phyloP scores from a whole-genome alignment of 2,888 invertebrate genomes.

The Tridacna gigas region DNA sequence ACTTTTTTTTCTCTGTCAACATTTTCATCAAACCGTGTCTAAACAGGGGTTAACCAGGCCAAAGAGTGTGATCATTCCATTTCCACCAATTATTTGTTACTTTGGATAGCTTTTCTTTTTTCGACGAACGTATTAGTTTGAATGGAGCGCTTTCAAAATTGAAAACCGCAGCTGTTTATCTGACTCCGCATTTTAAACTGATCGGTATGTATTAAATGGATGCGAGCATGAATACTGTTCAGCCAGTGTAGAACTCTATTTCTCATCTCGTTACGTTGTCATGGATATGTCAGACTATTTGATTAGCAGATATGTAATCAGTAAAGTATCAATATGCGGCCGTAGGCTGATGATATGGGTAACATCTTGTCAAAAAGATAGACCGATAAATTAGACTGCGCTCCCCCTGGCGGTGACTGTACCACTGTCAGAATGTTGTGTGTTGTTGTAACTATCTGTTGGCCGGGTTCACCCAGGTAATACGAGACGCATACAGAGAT shows the following conservation, averaged over 20 bases:
- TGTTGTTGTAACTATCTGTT: slow-evolving; percentile 65
- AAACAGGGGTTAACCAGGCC: slow-evolving; percentile 75
- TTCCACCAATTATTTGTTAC: slow-evolving; percentile 42
- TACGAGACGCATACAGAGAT: slow-evolving; percentile 60
- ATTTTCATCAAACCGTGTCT: slow-evolving; percentile 54
- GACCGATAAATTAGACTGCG: slow-evolving; percentile 29
- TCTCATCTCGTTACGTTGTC: slow-evolving; percentile 11
- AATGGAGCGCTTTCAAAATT: slow-evolving; percentile 16
- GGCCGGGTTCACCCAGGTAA: slow-evolving; percentile 71
- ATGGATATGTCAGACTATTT: slow-evolving; percentile 22
- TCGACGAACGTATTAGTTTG: slow-evolving; percentile 29
- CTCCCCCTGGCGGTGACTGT: slow-evolving; percentile 35
- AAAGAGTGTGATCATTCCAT: slow-evolving; percentile 82
- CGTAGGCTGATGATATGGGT: slow-evolving; percentile 42
- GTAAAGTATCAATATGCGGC: slow-evolving; percentile 40
- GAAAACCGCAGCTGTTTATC: not conserved
- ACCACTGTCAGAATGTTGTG: slow-evolving; percentile 18
- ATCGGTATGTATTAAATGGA: no score
- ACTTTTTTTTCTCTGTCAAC: slow-evolving; percentile 61
- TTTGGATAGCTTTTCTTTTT: slow-evolving; percentile 12
- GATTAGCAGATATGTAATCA: slow-evolving; percentile 25
- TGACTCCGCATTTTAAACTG: no score
- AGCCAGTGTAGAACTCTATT: not conserved
- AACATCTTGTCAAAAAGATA: slow-evolving; percentile 48
- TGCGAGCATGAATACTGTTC: no score